Base-by-base conservation (phyloP, 2,888 invertebrate species). In the Crossocerus cetratus region DNA sequence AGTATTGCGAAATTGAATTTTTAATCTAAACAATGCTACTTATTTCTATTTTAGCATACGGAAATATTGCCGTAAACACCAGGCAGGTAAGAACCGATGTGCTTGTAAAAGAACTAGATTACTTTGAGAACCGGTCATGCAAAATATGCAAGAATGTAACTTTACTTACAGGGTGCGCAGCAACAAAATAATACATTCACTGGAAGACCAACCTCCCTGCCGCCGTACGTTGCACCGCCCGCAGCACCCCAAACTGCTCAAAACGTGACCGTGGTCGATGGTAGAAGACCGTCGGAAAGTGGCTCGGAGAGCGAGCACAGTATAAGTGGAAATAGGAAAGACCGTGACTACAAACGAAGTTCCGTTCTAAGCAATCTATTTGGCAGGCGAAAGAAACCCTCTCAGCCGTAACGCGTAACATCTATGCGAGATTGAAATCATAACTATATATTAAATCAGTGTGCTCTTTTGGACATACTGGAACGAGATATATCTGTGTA, bases 161-260 rank as follows among this genome's bases (percentile, higher is more conserved):
- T n/a, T 63, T 62, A 2, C 2, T 43, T 3, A 2, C 63, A 88
- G 87, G 75, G 79, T 62, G 66, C 80, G 69, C 87, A 81, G 21
- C 84, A 84, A 58, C 78, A 87, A 45, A 90, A 88, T 70, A 87
- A 87, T 32, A 88, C 87, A 22, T 86, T 86, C 44, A 85, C 85
- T 8, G 81, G 87, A n/a, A 86, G 90, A 79, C 89, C 90, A 54
- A 85, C 90, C 14, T 90, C 91, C 45, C 81, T 91, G 66, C 91
- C 91, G 21, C 90, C 91, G n/a, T 91, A 91, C 66, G 89, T 91
- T n/a, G 87, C 91, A 60, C 90, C 91, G 4, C 86, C 90, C n/a
- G 89, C 90, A 20, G 84, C 86, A 2, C 80, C 86, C 3, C 88
- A 87, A 62, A 84, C 82, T 21, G 74, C 84, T 53, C 84, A 84